Evolutionary conservation across 2,797 vertebrate genomes (phyloP), one percentile per base, ranked within the genome.

Genomic region (Brotula barbata): DNA sequence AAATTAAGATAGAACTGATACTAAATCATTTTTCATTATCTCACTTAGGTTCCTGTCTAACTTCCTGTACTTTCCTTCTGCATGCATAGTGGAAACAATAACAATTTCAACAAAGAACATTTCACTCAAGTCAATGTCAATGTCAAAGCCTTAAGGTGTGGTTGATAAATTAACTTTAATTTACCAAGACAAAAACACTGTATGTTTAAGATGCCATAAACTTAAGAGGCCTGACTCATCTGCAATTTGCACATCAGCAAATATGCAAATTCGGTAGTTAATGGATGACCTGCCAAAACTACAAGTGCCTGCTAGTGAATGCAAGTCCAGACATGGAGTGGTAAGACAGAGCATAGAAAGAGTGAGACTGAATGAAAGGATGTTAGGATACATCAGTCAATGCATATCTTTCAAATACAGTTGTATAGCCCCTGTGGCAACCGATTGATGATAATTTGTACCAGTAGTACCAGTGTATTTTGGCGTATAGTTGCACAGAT

Each of bases 221-320:
- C 12, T 36, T 22, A 8, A 20, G 20, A 15, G 15, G 19, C 16
- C 16, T 69, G 66, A 77, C 21, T 71, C 58, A 63, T 50, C 19
- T 3, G 51, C 17, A 28, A 16, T 45, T 28, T 50, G 22, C 11
- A 8, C 19, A 13, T 39, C 13, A 47, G 13, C 16, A 23, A 71
- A 69, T 71, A 80, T 80, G 75, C 71, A 80, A 80, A 82, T 77
- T 6, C 45, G 54, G 33, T 42, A 42, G 23, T 6, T 14, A 15
- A n/a, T 5, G 15, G 14, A 39, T 7, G 22, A 15, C 3, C 1
- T n/a, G 11, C 6, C 3, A 37, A 43, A 19, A 36, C 34, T 6
- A 43, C 16, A 19, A 23, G 22, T 0, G 1, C 19, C 9, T 61
- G 39, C 39, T 47, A 23, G 31, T 33, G 10, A 1, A 10, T 31